Evolutionary conservation across 2,797 vertebrate species (phyloP), one percentile per base, ranked within the genome.

Genomic region (Acipenser ruthenus): DNA sequence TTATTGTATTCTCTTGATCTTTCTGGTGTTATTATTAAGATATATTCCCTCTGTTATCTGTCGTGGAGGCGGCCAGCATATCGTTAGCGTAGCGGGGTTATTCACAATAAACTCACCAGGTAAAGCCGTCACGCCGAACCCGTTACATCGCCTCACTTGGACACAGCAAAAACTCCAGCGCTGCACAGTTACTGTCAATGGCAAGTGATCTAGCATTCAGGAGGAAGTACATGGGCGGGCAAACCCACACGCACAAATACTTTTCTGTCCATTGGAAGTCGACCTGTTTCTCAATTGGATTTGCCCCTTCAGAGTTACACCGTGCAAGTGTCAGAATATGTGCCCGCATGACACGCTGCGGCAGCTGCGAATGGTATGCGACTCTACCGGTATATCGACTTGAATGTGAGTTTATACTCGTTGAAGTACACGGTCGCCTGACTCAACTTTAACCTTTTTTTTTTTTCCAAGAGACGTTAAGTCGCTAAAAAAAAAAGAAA

Each of bases 181-280:
- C 81, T 78, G 83, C 78, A 82, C 65, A 70, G 70, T 73, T 77
- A 78, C 70, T 75, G 70, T 68, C 67, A 76, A 74, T 74, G 78
- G 77, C 79, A 5, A 37, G 37, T 37, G 1, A 37, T 37, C 37
- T 37, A 4, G 37, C 37, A 37, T 37, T 4, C 37, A 37, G 37
- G 37, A 86, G 84, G 82, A 87, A 86, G 80, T 83, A 74, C 75
- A 75, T 69, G 80, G 84, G 79, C 82, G 81, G 83, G 77, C 63
- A 67, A 70, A 69, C 71, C 72, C 76, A 68, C 60, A 53, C 1
- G 12, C 62, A 65, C 67, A 65, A 65, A 63, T 69, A 70, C 76
- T 75, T 68, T 59, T 1, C 51, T 9, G 52, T 53, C 52, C 52
- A 8, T 12, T 12, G 52, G 8, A 3, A 3, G 9, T 53, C 4